Conservation (phyloP, 2,888 invertebrate genomes). For the Latheticus oryzae region DNA sequence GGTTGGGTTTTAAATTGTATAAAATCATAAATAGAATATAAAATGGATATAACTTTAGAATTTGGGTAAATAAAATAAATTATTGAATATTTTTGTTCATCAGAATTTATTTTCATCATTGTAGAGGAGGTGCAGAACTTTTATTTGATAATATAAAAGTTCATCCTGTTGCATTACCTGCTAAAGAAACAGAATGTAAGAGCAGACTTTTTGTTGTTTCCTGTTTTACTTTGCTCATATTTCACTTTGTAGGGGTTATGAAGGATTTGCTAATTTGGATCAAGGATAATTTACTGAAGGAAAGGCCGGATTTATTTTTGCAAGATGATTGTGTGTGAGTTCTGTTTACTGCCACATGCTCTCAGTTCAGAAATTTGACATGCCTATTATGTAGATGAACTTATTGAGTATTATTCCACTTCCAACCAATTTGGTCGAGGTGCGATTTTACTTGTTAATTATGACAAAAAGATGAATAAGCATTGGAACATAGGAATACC, state of each 20-base stretch:
- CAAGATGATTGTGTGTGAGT: constrained; percentile 66
- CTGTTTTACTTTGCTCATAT: background rate
- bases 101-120: constrained; percentile 61
- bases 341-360: no score
- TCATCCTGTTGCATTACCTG: constrained; percentile 75
- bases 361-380: no score
- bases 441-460: no score
- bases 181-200: constrained; percentile 68
- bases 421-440: no score
- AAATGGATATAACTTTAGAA: constrained; percentile 54
- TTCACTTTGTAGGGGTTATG: constrained; percentile 72
- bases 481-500: no score
- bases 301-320: constrained; percentile 80
- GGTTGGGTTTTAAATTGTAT: no score
- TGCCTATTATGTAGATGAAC: no score
- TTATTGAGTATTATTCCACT: no score
- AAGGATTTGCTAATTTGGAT: constrained; percentile 83
- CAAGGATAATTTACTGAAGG: constrained; percentile 83
- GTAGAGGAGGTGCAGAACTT: constrained; percentile 91
- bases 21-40: no score
- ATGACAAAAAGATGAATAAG: no score
- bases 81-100: constrained; percentile 11
- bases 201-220: no score
- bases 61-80: constrained; percentile 54
- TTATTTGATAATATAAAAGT: constrained; percentile 86